A percentile compares a stretch with the other conserved stretches of the same genome.
These are phyloP conservation scores for Psettodes erumei DNA, from an alignment of 2,113 vertebrate genomes.

Conservation along the genomic window DNA sequence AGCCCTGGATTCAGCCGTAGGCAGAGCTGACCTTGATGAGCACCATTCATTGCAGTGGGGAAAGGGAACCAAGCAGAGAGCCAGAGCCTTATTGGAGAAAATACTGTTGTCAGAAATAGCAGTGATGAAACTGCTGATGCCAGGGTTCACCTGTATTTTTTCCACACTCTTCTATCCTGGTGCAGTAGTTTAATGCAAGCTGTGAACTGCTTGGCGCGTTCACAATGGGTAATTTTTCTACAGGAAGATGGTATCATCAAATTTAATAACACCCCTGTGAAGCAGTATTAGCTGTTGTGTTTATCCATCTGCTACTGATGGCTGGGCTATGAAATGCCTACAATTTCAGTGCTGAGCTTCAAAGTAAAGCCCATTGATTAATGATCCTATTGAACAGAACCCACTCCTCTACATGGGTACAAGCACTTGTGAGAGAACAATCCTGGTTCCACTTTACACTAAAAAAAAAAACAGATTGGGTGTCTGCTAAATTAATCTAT, in stretches of 20 bases:
- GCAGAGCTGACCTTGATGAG: slow-evolving; percentile 65
- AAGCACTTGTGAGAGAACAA: no score
- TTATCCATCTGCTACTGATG: slow-evolving; percentile 1
- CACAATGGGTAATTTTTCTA: background rate
- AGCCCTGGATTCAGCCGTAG: slow-evolving; percentile 5
- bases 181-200: slow-evolving; percentile 30
- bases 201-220: slow-evolving; percentile 28
- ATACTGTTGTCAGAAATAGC: slow-evolving; percentile 76
- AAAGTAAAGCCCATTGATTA: slow-evolving; percentile 34
- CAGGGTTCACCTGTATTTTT: slow-evolving; percentile 53
- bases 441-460: no score
- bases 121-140: slow-evolving; percentile 76
- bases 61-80: slow-evolving; percentile 56
- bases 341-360: slow-evolving; percentile 21
- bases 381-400: slow-evolving; percentile 11
- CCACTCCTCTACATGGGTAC: background rate
- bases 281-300: slow-evolving; percentile 20
- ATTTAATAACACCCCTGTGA: slow-evolving; percentile 21
- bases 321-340: background rate
- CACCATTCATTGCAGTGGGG: slow-evolving; percentile 52
- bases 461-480: no score
- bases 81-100: slow-evolving; percentile 70
- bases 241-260: slow-evolving; percentile 3
- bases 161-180: slow-evolving; percentile 31
- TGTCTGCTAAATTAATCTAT: no score